phyloP scores from a whole-genome alignment of 2,888 invertebrate species.

The Cordylochernes scorpioides region DNA sequence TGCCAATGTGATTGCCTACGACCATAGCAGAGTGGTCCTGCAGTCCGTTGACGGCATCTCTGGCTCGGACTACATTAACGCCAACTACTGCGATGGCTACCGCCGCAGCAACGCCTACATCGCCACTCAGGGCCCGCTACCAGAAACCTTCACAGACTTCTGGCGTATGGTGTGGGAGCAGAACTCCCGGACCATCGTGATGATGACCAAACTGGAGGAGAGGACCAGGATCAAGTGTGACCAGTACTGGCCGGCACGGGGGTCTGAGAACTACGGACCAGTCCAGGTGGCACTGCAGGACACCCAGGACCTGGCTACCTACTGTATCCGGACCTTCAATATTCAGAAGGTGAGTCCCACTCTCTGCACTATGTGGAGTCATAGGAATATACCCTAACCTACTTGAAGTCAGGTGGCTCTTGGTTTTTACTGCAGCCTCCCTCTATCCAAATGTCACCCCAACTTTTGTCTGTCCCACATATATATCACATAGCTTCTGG shows the following conservation, averaged over 20 bases:
- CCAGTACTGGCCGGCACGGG: conserved; percentile 90
- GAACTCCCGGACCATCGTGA: conserved; percentile 72
- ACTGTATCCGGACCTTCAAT: conserved; percentile 89
- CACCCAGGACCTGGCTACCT: conserved; percentile 85
- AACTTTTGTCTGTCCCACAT: too few relatives aligned
- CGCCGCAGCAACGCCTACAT: conserved; percentile 93
- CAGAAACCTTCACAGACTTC: conserved; percentile 90
- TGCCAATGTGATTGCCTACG: conserved; percentile 95
- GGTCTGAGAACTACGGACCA: conserved; percentile 75
- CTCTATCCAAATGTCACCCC: too few relatives aligned
- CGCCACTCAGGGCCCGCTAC: conserved; percentile 87
- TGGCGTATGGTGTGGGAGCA: conserved; percentile 99
- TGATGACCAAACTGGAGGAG: conserved; percentile 98
- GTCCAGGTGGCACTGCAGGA: conserved; percentile 83
- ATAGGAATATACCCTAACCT: too few relatives aligned
- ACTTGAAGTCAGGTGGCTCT: too few relatives aligned
- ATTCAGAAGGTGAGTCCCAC: conserved; percentile 31
- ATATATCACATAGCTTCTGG: too few relatives aligned
- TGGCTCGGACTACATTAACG: conserved; percentile 93
- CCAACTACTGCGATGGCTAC: conserved; percentile 97
- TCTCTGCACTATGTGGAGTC: too few relatives aligned
- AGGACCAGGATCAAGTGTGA: conserved; percentile 85
- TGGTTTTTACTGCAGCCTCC: too few relatives aligned
- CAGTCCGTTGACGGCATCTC: conserved; percentile 59
- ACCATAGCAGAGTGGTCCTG: conserved; percentile 87